Conservation (phyloP, 2,797 vertebrate genomes). For the Sphaeramia orbicularis region DNA sequence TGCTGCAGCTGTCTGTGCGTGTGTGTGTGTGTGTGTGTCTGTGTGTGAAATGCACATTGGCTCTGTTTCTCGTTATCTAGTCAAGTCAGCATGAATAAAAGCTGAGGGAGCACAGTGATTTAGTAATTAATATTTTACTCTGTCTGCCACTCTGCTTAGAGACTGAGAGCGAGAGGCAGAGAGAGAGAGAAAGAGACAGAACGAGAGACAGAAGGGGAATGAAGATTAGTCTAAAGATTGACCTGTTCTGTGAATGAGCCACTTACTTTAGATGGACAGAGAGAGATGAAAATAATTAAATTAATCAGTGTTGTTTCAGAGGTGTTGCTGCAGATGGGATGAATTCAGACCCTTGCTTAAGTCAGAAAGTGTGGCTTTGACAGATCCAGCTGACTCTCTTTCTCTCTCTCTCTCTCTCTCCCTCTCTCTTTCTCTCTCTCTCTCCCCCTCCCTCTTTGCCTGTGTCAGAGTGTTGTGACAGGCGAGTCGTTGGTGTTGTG, state of each 20-base stretch:
- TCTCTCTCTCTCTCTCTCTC: constrained; percentile 21
- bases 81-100: constrained; percentile 82
- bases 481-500: constrained; percentile 84
- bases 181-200: constrained; percentile 24
- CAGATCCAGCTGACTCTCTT: constrained; percentile 74
- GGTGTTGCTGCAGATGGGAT: constrained; percentile 48
- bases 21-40: constrained; percentile 14
- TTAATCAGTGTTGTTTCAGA: constrained; percentile 63
- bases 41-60: constrained; percentile 48
- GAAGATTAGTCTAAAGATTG: constrained; percentile 43
- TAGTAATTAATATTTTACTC: constrained; percentile 84
- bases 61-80: constrained; percentile 73
- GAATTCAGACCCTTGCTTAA: constrained; percentile 57
- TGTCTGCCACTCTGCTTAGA: constrained; percentile 81
- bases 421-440: constrained; percentile 21
- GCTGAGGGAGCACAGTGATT: constrained; percentile 81
- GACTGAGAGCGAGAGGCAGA: constrained; percentile 61
- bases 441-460: constrained; percentile 32
- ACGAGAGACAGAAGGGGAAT: constrained; percentile 31
- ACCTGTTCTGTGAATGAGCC: constrained; percentile 37
- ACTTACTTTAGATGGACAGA: constrained; percentile 51
- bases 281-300: constrained; percentile 49
- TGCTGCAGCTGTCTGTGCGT: constrained; percentile 35
- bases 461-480: constrained; percentile 88
- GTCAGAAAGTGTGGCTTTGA: constrained; percentile 72